Conservation (phyloP, 2,888 invertebrate genomes). For the Drosophila merina region DNA sequence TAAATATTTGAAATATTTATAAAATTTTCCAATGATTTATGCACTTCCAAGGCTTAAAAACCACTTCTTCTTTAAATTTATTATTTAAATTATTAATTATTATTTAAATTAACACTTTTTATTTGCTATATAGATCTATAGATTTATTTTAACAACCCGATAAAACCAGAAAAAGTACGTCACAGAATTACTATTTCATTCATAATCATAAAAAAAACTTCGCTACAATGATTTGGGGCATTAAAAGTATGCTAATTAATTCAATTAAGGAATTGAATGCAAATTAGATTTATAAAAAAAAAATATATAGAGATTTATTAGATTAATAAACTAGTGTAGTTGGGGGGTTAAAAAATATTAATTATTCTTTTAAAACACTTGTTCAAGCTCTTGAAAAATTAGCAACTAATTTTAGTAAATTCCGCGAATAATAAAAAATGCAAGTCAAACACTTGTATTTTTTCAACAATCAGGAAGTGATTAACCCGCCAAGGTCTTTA, state of each 20-base stretch:
- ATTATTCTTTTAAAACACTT: no score
- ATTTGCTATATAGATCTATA: neutral
- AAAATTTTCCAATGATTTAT: no score
- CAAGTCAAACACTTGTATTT: conserved; percentile 7
- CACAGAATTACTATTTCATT: conserved; percentile 10
- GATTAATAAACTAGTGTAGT: neutral
- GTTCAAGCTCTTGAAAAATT: neutral
- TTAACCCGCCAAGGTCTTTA: conserved; percentile 20
- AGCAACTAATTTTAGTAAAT: neutral
- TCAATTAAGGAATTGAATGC: conserved; percentile 5
- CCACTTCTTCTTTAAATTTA: neutral
- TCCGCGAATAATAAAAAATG: neutral
- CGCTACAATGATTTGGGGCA: conserved; percentile 1
- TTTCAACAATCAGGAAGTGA: conserved; percentile 17
- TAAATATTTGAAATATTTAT: no score
- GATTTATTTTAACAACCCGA: neutral
- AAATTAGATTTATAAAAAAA: conserved; percentile 5
- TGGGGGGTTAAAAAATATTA: neutral
- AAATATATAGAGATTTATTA: no score
- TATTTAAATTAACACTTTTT: neutral
- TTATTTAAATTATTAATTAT: no score
- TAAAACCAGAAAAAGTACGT: neutral
- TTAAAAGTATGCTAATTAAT: conserved; percentile 20
- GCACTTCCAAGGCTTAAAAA: neutral
- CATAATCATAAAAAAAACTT: neutral